Base-by-base conservation (phyloP, 2,113 vertebrate species). In the Hemicordylus capensis region DNA sequence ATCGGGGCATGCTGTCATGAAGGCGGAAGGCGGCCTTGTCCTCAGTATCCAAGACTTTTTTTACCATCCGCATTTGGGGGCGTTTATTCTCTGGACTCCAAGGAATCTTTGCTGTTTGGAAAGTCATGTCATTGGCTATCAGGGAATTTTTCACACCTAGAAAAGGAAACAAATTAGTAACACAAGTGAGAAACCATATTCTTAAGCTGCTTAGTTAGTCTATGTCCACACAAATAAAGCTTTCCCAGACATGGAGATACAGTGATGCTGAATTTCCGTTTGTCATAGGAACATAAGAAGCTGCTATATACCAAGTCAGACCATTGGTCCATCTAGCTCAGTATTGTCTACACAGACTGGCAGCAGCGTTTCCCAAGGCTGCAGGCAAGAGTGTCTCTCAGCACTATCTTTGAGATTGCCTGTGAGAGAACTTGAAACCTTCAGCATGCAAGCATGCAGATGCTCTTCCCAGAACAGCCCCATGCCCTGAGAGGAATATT, bases 81-180 rank as follows among this genome's bases (percentile, higher is more conserved):
- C 97, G 96, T 20, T 92, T 93, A 75, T 88, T 92, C 34, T 97
- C 93, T 0, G 94, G 91, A 83, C 77, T 97, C 98, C 97, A 98
- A 12, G 98, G 98, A 88, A 97, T 90, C 1, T 93, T 84, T 1
- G 95, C 79, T 37, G 97, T 94, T 54, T 97, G 93, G 81, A 95
- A 99, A 0, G 93, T 88, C 97, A 98, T 97, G 54, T 99, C 98
- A 24, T 98, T 98, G 61, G 97, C 96, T 93, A 98, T 95, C 80
- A 99, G 96, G 39, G 97, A 93, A 84, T 99, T 99, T 72, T 96
- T 94, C 88, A 96, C 89, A 74, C 98, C 98, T 99, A 93, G 0
- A 0, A 91, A 46, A 22, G 48, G 59, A 70, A 83, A 59, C 7
- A 87, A 87, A 85, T 54, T 28, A 59, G 87, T 78, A 22, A 14